Evolutionary conservation across 2,113 vertebrate species (phyloP).

Genomic region (Bothrops jararaca): DNA sequence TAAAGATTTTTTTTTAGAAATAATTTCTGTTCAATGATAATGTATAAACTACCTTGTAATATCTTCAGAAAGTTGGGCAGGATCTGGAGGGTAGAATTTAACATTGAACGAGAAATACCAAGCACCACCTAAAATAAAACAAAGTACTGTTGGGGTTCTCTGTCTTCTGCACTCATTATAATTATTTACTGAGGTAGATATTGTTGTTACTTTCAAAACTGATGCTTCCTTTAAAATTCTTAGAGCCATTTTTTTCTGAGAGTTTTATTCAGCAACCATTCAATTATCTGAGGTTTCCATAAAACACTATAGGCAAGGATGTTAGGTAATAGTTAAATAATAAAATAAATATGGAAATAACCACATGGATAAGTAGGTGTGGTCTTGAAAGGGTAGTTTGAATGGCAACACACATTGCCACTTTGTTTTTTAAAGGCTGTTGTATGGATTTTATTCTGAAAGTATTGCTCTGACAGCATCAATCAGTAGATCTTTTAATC

Average conservation of each 20-base stretch:
- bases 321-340: background rate
- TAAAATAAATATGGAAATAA: background rate
- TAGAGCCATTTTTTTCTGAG: background rate
- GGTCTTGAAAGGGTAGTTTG: background rate
- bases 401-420: background rate
- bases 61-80: constrained; percentile 92
- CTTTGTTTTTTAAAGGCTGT: background rate
- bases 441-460: background rate
- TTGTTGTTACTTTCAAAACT: background rate
- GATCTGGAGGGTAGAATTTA: constrained; percentile 98
- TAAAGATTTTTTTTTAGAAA: constrained; percentile 16
- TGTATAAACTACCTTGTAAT: constrained; percentile 86
- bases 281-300: constrained; percentile 7
- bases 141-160: constrained; percentile 33
- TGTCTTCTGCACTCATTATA: background rate
- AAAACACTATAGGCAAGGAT: background rate
- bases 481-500: background rate
- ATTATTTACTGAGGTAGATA: background rate
- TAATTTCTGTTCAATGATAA: constrained; percentile 24
- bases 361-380: background rate
- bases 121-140: constrained; percentile 79
- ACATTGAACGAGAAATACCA: constrained; percentile 98
- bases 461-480: background rate
- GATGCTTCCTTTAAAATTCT: background rate
- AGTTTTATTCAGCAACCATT: background rate